Base-by-base conservation (phyloP, 2,888 invertebrate species). In the Mimachlamys varia region DNA sequence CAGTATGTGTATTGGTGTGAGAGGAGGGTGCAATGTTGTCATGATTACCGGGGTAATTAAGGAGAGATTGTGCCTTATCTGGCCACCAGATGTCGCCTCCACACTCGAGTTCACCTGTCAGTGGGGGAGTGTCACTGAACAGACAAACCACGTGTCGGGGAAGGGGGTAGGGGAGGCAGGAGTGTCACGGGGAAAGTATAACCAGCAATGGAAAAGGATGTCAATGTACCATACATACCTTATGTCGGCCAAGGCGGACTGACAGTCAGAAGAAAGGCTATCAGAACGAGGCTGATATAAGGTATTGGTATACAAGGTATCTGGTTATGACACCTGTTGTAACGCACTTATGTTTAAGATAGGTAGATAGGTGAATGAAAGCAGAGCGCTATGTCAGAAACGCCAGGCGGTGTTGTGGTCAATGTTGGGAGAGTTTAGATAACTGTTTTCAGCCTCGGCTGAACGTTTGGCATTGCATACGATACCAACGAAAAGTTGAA, bases 61-160 rank as follows among this genome's bases (percentile, higher is more conserved):
- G 76, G 76, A 27, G 76, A 76, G 76, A 76, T 76, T 76, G 76
- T 13, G 33, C 12, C 76, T 76, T 76, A 76, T 76, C 76, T 76
- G 76, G 27, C 76, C 76, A 33, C 76, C 76, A 76, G 76, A 76
- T 76, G 76, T 22, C 76, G 22, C 76, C 76, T 76, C 76, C 76
- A 76, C 76, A 76, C 76, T 76, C 76, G 76, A 76, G 76, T 76
- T 76, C 76, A 76, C 76, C 76, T 76, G 76, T 76, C 76, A 76
- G 76, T 76, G 76, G 33, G 33, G 13, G 27, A 76, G 76, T 76
- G 76, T 76, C 76, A 76, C 76, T 76, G 33, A 15, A 33, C 76
- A 76, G 22, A 76, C 76, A 27, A 76, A 76, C 27, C 76, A 76
- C 27, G 76, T 76, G 76, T 76, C 76, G 33, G 76, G 12, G 76